Evolutionary conservation across 2,113 vertebrate genomes (phyloP).

Genomic region (Pterophyllum scalare): DNA sequence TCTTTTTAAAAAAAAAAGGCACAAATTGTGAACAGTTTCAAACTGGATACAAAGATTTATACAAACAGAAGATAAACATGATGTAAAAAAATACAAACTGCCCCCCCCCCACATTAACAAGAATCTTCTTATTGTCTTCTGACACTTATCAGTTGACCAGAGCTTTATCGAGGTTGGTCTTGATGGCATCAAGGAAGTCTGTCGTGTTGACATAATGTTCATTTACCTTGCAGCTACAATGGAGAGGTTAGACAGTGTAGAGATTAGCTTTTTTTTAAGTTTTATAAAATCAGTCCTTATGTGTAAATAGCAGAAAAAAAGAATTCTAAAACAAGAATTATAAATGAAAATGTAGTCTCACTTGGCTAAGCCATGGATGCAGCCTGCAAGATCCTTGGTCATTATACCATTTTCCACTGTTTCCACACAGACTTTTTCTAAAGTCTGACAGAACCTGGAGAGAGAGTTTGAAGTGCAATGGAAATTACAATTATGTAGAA

Average conservation of each 20-base stretch:
- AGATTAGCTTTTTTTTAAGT: background rate
- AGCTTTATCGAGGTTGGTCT: constrained; percentile 90
- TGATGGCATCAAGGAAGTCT: constrained; percentile 94
- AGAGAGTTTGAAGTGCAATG: background rate
- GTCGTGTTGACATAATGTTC: constrained; percentile 94
- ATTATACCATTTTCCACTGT: constrained; percentile 92
- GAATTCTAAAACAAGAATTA: background rate
- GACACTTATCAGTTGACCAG: constrained; percentile 83
- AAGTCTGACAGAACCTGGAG: constrained; percentile 88
- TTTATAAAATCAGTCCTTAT: background rate
- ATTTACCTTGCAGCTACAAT: constrained; percentile 88
- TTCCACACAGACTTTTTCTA: constrained; percentile 91
- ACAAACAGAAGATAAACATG: constrained; percentile 45
- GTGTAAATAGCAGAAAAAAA: background rate
- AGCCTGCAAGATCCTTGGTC: constrained; percentile 96
- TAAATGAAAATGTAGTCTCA: constrained; percentile 67
- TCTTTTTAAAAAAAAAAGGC: constrained; percentile 30
- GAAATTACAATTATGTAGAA: background rate
- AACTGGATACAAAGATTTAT: constrained; percentile 25
- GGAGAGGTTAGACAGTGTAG: constrained; percentile 8
- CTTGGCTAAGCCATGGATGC: constrained; percentile 94
- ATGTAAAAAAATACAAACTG: constrained; percentile 21
- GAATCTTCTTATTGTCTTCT: background rate
- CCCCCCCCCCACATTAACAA: background rate
- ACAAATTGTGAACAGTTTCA: background rate